A percentile compares a stretch with the other conserved stretches of the same genome.
These are phyloP conservation scores for Erythrolamprus reginae DNA, from an alignment of 2,113 vertebrate genomes.

Conservation along the genomic window DNA sequence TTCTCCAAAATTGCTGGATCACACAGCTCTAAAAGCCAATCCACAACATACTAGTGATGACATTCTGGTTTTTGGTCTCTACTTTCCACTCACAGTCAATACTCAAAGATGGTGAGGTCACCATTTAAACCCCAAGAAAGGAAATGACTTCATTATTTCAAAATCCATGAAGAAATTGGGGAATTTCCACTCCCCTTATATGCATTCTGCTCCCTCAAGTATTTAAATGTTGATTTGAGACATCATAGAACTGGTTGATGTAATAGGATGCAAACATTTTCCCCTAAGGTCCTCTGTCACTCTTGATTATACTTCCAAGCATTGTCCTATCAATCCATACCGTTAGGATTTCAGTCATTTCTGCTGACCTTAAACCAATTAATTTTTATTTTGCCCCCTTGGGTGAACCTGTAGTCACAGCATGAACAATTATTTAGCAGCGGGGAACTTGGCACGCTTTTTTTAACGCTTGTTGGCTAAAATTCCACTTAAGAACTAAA, in stretches of 20 bases:
- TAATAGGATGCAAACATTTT: background rate
- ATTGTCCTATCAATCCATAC: background rate
- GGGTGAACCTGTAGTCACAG: slow-evolving; percentile 1
- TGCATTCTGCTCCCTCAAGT: background rate
- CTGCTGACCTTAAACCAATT: slow-evolving; percentile 28
- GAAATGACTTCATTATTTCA: background rate
- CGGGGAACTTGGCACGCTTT: background rate
- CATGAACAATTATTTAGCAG: slow-evolving; percentile 23
- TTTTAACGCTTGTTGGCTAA: background rate
- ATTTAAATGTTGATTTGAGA: background rate
- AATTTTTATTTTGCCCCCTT: slow-evolving; percentile 11
- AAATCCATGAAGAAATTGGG: background rate
- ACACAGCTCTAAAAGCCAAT: background rate
- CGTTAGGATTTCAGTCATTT: background rate
- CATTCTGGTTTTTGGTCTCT: background rate
- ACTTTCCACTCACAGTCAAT: background rate
- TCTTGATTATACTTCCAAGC: background rate
- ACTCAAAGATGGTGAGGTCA: background rate
- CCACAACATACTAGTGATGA: background rate
- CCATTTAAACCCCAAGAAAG: background rate
- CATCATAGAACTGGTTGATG: too few relatives aligned
- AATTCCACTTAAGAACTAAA: slow-evolving; percentile 14
- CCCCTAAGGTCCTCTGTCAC: background rate
- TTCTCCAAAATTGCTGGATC: background rate
- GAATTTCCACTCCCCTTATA: background rate